Percentiles rank a stretch among this genome's conserved stretches.
phyloP scores from a whole-genome alignment of 1,140 invertebrate species.

The Dryas iulia region DNA sequence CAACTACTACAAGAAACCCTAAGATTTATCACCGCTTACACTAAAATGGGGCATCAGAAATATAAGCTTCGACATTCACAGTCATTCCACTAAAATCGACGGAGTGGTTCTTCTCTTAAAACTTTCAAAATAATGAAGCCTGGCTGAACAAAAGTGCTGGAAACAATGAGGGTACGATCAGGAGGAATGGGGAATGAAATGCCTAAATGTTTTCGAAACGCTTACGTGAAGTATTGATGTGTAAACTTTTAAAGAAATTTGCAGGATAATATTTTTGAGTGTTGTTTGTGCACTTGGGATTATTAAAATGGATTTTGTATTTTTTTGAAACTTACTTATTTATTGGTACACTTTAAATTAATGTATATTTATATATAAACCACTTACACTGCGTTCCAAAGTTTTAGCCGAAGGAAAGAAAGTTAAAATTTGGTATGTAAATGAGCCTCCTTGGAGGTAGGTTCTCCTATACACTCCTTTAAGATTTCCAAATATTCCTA shows the following conservation, averaged over 20 bases:
- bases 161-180: constrained; percentile 30
- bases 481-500: no score
- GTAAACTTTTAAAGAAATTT: neutral
- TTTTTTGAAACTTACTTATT: no score
- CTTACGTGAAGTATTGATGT: neutral
- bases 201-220: constrained; percentile 1
- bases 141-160: constrained; percentile 23
- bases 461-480: no score
- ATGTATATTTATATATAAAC: no score
- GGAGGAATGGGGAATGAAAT: constrained; percentile 8
- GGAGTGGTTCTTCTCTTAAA: constrained; percentile 28
- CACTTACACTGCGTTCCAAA: no score
- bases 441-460: no score
- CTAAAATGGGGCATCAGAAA: constrained; percentile 4
- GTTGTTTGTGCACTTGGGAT: no score
- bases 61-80: neutral
- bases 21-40: neutral
- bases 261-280: no score
- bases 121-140: constrained; percentile 27
- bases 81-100: constrained; percentile 3
- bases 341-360: no score
- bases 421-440: no score
- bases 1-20: neutral
- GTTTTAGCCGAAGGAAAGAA: no score
- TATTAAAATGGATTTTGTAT: no score